phyloP scores from a whole-genome alignment of 2,797 vertebrate genomes.

The Microctenopoma lineatum region DNA sequence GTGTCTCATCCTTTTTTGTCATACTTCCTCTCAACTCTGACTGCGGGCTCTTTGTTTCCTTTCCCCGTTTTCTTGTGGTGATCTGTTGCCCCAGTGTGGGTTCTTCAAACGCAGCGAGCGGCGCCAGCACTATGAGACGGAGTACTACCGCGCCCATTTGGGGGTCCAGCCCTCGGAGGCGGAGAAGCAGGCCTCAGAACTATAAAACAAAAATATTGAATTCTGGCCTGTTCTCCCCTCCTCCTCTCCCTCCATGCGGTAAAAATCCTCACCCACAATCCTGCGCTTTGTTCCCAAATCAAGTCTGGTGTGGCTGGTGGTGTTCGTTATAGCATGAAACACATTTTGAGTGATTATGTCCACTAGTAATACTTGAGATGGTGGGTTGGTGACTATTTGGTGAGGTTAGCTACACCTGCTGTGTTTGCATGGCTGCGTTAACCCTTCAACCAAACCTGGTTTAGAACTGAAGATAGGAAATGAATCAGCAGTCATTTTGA shows the following conservation, averaged over 20 bases:
- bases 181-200: conserved; percentile 88
- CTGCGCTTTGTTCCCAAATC: conserved; percentile 34
- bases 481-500: neutral
- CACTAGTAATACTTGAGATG: neutral
- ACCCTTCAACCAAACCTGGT: neutral
- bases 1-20: conserved; percentile 31
- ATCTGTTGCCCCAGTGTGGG: conserved; percentile 85
- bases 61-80: conserved; percentile 15
- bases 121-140: conserved; percentile 85
- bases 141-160: conserved; percentile 89
- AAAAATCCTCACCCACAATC: conserved; percentile 54
- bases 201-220: conserved; percentile 70
- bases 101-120: conserved; percentile 91
- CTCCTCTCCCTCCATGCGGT: conserved; percentile 76
- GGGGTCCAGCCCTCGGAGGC: conserved; percentile 90
- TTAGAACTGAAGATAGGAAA: neutral
- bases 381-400: neutral
- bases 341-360: conserved; percentile 4
- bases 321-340: conserved; percentile 52
- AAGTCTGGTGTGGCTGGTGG: conserved; percentile 47
- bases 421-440: neutral
- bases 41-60: conserved; percentile 16
- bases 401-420: neutral
- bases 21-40: conserved; percentile 25
- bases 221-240: conserved; percentile 80